Evolutionary conservation across 2,113 vertebrate genomes (phyloP).

Genomic region (Halcyon senegalensis): DNA sequence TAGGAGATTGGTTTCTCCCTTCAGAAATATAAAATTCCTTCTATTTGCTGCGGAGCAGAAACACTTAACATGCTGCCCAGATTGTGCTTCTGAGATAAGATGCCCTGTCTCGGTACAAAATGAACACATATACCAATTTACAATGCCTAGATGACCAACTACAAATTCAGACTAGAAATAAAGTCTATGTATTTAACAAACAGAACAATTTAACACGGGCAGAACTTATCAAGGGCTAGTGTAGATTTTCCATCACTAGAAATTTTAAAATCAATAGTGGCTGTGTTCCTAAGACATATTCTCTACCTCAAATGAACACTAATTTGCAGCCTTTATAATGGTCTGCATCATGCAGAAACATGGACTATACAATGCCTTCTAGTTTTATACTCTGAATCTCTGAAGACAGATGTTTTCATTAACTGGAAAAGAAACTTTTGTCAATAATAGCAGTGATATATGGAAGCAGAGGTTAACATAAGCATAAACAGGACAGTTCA

Average conservation of each 20-base stretch:
- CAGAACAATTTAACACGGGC: neutral
- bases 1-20: neutral
- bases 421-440: constrained; percentile 8
- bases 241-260: neutral
- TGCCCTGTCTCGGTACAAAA: neutral
- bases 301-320: neutral
- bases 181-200: neutral
- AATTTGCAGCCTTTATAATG: neutral
- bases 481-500: neutral
- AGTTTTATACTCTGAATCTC: constrained; percentile 5
- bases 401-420: constrained; percentile 27
- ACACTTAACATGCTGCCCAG: neutral
- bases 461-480: constrained; percentile 13
- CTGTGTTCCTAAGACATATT: neutral
- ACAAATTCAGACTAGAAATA: neutral
- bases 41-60: neutral
- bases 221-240: neutral
- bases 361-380: neutral
- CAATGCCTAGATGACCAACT: neutral
- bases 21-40: neutral
- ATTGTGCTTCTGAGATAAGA: neutral
- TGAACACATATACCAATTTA: neutral
- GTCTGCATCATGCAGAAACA: neutral
- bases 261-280: constrained; percentile 1
- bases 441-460: neutral